A percentile compares a stretch with the other conserved stretches of the same genome.
Evolutionary conservation across 2,113 vertebrate species (phyloP).

Genomic region (Pelecanus crispus): DNA sequence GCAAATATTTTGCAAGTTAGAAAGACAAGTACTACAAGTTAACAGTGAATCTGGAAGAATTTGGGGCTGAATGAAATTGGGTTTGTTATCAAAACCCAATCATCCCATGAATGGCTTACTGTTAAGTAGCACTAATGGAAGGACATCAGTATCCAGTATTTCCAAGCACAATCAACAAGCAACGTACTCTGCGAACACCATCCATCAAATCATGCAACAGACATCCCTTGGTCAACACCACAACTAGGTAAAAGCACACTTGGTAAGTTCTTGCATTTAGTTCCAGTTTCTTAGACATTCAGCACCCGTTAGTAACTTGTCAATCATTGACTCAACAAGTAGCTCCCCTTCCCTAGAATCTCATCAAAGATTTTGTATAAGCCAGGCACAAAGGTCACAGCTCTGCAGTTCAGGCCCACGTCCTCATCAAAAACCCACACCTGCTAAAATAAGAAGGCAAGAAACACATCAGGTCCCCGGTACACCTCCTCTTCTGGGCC

Average conservation of each 20-base stretch:
- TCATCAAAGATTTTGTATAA: slow-evolving; percentile 99
- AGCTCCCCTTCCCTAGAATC: slow-evolving; percentile 86
- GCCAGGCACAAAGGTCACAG: slow-evolving; percentile 93
- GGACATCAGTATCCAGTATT: neutral
- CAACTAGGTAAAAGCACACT: neutral
- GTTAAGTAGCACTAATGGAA: neutral
- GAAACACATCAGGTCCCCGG: fast-evolving
- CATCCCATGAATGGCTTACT: neutral
- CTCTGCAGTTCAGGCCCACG: slow-evolving; percentile 86
- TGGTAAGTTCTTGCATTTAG: neutral
- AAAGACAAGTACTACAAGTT: neutral
- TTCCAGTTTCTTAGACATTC: neutral
- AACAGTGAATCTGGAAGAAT: neutral
- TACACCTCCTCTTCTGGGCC: fast-evolving
- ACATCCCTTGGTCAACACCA: neutral
- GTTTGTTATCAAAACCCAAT: neutral
- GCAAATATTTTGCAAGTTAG: neutral
- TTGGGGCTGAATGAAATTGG: neutral
- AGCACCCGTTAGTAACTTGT: neutral
- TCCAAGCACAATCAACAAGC: neutral
- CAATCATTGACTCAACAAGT: neutral
- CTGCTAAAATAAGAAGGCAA: slow-evolving; percentile 77
- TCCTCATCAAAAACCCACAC: slow-evolving; percentile 97
- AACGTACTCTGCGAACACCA: fast-evolving
- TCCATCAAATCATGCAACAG: too few relatives aligned